Evolutionary conservation across 2,113 vertebrate genomes (phyloP).

Genomic region (Cnemophilus loriae): DNA sequence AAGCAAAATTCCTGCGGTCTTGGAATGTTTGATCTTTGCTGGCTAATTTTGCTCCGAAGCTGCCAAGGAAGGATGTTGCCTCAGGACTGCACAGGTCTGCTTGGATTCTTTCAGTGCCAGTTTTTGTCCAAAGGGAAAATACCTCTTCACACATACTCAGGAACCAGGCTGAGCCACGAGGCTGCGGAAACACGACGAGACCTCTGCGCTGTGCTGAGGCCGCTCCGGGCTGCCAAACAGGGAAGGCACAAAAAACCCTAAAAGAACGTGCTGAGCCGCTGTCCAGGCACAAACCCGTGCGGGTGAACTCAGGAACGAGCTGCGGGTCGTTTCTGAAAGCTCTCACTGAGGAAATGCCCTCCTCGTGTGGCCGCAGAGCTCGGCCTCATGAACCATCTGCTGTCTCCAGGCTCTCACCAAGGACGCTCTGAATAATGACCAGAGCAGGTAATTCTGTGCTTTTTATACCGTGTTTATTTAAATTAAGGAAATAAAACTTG

Average conservation of each 20-base stretch:
- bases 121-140: background rate
- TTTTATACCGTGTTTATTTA: constrained; percentile 52
- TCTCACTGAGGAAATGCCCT: background rate
- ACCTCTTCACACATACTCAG: background rate
- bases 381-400: background rate
- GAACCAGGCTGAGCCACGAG: background rate
- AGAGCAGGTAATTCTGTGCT: background rate
- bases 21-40: background rate
- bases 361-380: background rate
- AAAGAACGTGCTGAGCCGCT: background rate
- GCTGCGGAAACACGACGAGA: background rate
- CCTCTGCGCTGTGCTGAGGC: background rate
- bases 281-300: background rate
- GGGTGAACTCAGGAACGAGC: background rate
- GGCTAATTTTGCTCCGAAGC: background rate
- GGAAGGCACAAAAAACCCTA: background rate
- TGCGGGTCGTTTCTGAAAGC: background rate
- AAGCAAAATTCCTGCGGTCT: background rate
- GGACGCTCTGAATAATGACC: background rate
- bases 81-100: background rate
- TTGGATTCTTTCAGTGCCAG: background rate
- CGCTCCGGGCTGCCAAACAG: background rate
- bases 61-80: background rate
- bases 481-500: constrained; percentile 47
- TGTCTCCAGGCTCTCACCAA: background rate